phyloP scores from a whole-genome alignment of 2,888 invertebrate species.

The Chrysopilus asiliformis region DNA sequence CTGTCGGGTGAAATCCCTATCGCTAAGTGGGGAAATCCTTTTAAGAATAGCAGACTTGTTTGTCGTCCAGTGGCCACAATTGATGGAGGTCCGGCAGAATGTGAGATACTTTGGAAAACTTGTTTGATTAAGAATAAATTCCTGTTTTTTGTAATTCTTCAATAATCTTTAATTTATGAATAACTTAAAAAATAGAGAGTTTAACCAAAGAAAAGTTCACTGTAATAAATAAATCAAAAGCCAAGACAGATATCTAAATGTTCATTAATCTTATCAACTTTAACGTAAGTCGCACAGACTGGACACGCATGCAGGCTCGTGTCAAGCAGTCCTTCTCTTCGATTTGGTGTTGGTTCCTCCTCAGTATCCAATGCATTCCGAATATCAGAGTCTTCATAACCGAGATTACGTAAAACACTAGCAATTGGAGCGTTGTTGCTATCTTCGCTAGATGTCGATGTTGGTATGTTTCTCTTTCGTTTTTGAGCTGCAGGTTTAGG shows the following conservation, averaged over 20 bases:
- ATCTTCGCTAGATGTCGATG: no score
- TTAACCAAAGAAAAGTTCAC: not conserved
- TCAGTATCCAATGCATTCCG: slow-evolving; percentile 1
- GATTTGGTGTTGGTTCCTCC: slow-evolving; percentile 6
- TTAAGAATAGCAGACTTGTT: slow-evolving; percentile 71
- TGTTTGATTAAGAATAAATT: no score
- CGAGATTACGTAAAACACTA: no score
- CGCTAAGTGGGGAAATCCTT: slow-evolving; percentile 78
- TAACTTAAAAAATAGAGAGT: no score
- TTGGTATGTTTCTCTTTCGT: slow-evolving; percentile 13
- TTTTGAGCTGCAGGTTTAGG: slow-evolving; percentile 8
- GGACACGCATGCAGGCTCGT: slow-evolving; percentile 27
- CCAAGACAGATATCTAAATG: slow-evolving; percentile 26
- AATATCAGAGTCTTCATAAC: no score
- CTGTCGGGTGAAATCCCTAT: slow-evolving; percentile 80
- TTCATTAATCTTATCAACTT: slow-evolving; percentile 23
- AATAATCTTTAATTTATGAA: no score
- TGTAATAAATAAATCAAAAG: not conserved
- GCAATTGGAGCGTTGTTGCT: slow-evolving; percentile 1
- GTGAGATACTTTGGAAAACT: slow-evolving; percentile 64
- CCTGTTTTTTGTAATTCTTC: no score
- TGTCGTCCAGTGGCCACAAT: slow-evolving; percentile 84
- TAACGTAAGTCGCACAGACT: slow-evolving; percentile 25
- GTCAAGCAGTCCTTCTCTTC: slow-evolving; percentile 21
- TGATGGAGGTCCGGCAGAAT: slow-evolving; percentile 48